Percentiles rank a stretch among this genome's conserved stretches.
Evolutionary conservation across 1,140 invertebrate genomes (phyloP).

Genomic region (Palaemon carinicauda): DNA sequence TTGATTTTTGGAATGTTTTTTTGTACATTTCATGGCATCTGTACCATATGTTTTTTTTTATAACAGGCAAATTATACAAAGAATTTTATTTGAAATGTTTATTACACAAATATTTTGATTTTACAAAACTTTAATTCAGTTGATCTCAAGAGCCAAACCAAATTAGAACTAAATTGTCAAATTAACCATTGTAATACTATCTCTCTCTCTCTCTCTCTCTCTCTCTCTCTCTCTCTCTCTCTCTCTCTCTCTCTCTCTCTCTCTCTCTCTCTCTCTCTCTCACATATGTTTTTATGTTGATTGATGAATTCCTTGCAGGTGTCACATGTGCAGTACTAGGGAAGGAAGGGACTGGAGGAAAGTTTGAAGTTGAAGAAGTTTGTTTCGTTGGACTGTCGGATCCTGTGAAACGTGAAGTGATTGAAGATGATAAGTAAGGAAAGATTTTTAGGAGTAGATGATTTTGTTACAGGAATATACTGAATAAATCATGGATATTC

Average conservation of each 20-base stretch:
- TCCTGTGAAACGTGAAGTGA: background rate
- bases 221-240: background rate
- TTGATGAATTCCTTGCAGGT: slow-evolving; percentile 63
- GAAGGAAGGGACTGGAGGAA: slow-evolving; percentile 69
- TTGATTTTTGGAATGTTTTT: too few relatives aligned
- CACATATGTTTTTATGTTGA: too few relatives aligned
- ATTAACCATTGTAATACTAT: background rate
- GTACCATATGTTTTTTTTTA: too few relatives aligned
- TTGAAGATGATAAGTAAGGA: slow-evolving; percentile 37
- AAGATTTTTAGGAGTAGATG: background rate
- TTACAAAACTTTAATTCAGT: too few relatives aligned
- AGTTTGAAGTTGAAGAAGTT: slow-evolving; percentile 79
- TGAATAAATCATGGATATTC: too few relatives aligned
- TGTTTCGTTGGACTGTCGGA: slow-evolving; percentile 71
- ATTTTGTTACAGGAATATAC: background rate
- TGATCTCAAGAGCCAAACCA: too few relatives aligned
- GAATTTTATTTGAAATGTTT: too few relatives aligned
- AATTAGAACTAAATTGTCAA: too few relatives aligned
- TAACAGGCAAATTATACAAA: too few relatives aligned
- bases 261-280: background rate
- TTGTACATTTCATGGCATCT: too few relatives aligned
- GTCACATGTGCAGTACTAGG: slow-evolving; percentile 77
- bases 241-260: background rate
- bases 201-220: background rate
- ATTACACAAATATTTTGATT: too few relatives aligned